Percentiles rank a stretch among this genome's conserved stretches.
Evolutionary conservation across 2,888 invertebrate genomes (phyloP).

Genomic region (Thera britannica): DNA sequence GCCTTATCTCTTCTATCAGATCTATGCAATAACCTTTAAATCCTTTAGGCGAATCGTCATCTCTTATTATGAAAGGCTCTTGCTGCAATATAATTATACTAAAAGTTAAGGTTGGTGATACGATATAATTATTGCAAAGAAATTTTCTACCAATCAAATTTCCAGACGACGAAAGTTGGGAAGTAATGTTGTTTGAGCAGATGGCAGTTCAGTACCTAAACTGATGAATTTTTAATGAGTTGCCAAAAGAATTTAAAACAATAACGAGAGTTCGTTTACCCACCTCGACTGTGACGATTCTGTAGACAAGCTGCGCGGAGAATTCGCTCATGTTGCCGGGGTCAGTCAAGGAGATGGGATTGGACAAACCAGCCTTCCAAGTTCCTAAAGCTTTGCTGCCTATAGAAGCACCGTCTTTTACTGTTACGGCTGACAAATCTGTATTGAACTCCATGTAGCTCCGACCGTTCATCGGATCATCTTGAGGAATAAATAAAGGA

Average conservation of each 20-base stretch:
- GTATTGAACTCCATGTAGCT: slow-evolving; percentile 91
- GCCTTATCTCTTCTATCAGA: slow-evolving; percentile 93
- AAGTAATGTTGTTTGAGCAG: slow-evolving; percentile 65
- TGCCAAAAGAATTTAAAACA: slow-evolving; percentile 63
- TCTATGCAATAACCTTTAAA: slow-evolving; percentile 97
- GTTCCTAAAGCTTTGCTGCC: slow-evolving; percentile 89
- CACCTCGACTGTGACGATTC: slow-evolving; percentile 93
- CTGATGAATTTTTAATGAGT: slow-evolving; percentile 63
- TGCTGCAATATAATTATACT: slow-evolving; percentile 77
- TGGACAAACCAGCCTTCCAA: slow-evolving; percentile 91
- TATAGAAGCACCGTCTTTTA: slow-evolving; percentile 89
- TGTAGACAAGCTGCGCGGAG: slow-evolving; percentile 93
- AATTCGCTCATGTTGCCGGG: slow-evolving; percentile 89
- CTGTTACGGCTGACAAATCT: slow-evolving; percentile 88
- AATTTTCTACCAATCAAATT: slow-evolving; percentile 46
- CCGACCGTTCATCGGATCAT: slow-evolving; percentile 87
- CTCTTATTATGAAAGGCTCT: slow-evolving; percentile 92
- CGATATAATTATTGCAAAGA: background rate
- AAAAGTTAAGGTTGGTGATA: background rate
- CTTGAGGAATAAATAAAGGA: slow-evolving; percentile 86
- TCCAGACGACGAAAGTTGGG: slow-evolving; percentile 49
- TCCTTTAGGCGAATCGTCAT: slow-evolving; percentile 87
- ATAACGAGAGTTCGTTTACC: slow-evolving; percentile 73
- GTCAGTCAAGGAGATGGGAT: slow-evolving; percentile 87
- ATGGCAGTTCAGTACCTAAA: slow-evolving; percentile 65